These are phyloP conservation scores for Dicyrtoma fusca DNA, from an alignment of 2,888 invertebrate genomes.

Conservation along the genomic window DNA sequence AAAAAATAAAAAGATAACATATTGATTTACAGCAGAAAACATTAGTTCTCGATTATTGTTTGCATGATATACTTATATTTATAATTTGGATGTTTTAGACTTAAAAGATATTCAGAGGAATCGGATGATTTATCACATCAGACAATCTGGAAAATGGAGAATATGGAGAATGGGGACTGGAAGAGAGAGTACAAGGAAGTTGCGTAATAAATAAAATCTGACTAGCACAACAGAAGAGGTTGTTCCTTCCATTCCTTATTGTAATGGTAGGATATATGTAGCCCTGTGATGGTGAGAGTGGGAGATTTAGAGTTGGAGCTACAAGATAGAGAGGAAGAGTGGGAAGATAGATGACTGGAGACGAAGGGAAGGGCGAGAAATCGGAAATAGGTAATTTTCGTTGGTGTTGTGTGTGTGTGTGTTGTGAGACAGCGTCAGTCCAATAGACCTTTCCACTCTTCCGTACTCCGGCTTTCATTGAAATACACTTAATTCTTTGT, in stretches of 20 bases:
- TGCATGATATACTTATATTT: too few relatives aligned
- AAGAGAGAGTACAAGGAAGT: background rate
- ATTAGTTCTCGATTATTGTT: too few relatives aligned
- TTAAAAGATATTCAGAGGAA: too few relatives aligned
- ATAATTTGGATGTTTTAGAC: too few relatives aligned
- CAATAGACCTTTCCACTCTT: constrained; percentile 24
- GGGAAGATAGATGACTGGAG: constrained; percentile 37
- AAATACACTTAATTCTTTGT: constrained; percentile 12
- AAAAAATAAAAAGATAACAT: too few relatives aligned
- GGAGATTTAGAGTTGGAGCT: background rate
- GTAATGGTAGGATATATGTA: too few relatives aligned
- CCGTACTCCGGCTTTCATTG: constrained; percentile 18
- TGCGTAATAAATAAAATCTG: constrained; percentile 28
- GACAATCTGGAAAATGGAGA: too few relatives aligned
- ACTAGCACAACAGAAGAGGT: background rate
- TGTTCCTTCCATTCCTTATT: too few relatives aligned
- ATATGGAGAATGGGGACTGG: background rate
- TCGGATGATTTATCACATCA: too few relatives aligned
- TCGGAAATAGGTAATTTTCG: constrained; percentile 57
- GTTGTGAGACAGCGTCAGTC: constrained; percentile 19
- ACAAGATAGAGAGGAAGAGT: constrained; percentile 28
- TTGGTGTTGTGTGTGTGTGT: constrained; percentile 32
- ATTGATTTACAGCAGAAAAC: too few relatives aligned
- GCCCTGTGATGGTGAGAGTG: background rate
- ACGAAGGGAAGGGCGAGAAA: constrained; percentile 49